These are phyloP conservation scores for Hyppa rectilinea DNA, from an alignment of 2,888 invertebrate species.

Conservation along the genomic window DNA sequence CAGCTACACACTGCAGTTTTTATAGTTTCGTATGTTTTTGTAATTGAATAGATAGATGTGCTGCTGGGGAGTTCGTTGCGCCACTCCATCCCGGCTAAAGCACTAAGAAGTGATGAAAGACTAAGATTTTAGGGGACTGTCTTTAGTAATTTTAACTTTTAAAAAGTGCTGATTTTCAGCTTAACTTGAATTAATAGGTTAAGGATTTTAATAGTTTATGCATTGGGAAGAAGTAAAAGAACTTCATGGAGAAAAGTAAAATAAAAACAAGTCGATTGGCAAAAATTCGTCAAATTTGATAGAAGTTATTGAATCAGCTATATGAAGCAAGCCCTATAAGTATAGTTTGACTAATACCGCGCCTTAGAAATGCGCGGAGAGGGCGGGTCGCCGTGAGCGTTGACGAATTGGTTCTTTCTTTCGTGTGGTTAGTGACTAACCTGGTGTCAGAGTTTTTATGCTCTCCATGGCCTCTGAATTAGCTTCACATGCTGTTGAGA, in stretches of 20 bases:
- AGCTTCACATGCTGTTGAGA: no score
- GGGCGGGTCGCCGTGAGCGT: no score
- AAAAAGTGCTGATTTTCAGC: background rate
- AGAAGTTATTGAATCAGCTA: background rate
- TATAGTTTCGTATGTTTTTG: background rate
- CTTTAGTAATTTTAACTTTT: background rate
- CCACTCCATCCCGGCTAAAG: background rate
- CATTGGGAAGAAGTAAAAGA: background rate
- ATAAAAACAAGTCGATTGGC: background rate
- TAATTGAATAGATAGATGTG: background rate
- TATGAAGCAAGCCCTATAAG: background rate
- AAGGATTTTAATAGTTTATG: background rate
- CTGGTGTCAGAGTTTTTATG: no score
- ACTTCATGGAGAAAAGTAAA: background rate
- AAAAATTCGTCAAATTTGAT: background rate
- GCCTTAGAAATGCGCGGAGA: no score
- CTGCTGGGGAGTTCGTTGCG: background rate
- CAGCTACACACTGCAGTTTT: background rate
- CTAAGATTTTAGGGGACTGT: background rate
- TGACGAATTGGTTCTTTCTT: no score
- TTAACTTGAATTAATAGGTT: background rate
- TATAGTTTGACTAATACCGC: no score
- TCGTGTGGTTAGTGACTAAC: no score
- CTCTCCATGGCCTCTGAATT: no score
- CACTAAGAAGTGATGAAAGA: background rate